Evolutionary conservation across 2,113 vertebrate genomes (phyloP), one percentile per base, ranked within the genome.

Genomic region (Lepus timidus): DNA sequence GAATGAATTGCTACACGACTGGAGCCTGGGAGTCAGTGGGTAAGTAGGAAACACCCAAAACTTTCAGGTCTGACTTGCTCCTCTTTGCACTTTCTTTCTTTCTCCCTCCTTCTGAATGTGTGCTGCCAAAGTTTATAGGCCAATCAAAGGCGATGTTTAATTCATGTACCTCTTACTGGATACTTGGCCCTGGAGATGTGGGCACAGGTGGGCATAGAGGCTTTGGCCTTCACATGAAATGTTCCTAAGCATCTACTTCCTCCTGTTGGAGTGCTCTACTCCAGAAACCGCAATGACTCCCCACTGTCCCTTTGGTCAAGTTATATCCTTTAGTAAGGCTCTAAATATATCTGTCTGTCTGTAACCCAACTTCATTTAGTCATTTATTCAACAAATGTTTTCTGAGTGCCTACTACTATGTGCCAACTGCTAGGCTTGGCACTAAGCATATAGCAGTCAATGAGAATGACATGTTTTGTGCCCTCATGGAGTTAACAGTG

Each of bases 321-420:
- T 91, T 65, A 67, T 91, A 94, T 62, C 61, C 85, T 95, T 93
- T 89, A 91, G 58, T 86, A 93, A 94, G 44, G 19, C 51, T 80
- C 75, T 85, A 91, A 76, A 49, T 71, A 78, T 51, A 16, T 84
- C 61, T 39, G 4, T 87, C 22, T 94, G 39, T 33, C 62, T 93
- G 49, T 62, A 78, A 80, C 55, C 29, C 14, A 95, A 44, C 68
- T 96, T 85, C 70, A 52, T 94, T 87, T 76, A 73, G 79, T 90
- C 80, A 80, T 80, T 70, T 23, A 93, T 44, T 91, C 64, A 87
- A 27, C 33, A 75, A 31, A 64, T n/a, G 65, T 79, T 90, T 95
- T 88, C 71, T 79, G 82, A 91, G 62, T 80, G 61, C n/a, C 78
- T 89, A 49, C 36, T 49, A 9, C 36, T 49, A 9, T 51, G 25